Percentiles rank a stretch among this genome's conserved stretches.
phyloP scores from a whole-genome alignment of 2,113 vertebrate species.

The Phyllostomus discolor region DNA sequence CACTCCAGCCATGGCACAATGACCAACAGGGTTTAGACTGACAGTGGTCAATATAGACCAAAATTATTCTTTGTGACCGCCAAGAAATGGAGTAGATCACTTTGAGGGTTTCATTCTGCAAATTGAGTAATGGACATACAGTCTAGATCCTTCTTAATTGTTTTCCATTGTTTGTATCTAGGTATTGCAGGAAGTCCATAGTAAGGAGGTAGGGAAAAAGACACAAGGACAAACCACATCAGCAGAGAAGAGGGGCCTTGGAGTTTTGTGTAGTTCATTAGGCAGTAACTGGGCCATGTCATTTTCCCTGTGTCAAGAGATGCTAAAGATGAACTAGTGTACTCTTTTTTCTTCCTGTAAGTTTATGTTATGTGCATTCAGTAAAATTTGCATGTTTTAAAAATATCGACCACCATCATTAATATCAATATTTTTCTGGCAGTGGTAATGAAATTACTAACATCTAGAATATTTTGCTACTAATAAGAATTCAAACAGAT shows the following conservation, averaged over 20 bases:
- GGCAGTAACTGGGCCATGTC: background rate
- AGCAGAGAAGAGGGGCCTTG: background rate
- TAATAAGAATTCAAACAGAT: constrained; percentile 8
- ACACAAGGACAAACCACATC: background rate
- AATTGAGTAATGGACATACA: background rate
- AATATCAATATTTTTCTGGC: constrained; percentile 10
- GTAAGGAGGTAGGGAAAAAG: background rate
- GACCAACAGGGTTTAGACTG: background rate
- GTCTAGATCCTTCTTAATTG: background rate
- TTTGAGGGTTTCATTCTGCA: constrained; percentile 1
- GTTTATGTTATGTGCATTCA: constrained; percentile 32
- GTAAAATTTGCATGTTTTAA: background rate
- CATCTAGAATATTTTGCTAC: background rate
- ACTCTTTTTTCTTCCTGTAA: background rate
- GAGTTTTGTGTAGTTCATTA: constrained; percentile 6
- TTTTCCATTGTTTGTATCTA: constrained; percentile 15
- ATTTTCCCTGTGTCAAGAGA: background rate
- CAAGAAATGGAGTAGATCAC: background rate
- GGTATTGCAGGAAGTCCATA: background rate
- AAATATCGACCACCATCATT: background rate
- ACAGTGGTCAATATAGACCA: background rate
- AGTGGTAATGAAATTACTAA: background rate
- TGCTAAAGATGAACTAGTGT: background rate
- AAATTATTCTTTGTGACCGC: constrained; percentile 9
- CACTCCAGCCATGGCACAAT: no score